Base-by-base conservation (phyloP, 2,113 vertebrate species). In the Uria lomvia region DNA sequence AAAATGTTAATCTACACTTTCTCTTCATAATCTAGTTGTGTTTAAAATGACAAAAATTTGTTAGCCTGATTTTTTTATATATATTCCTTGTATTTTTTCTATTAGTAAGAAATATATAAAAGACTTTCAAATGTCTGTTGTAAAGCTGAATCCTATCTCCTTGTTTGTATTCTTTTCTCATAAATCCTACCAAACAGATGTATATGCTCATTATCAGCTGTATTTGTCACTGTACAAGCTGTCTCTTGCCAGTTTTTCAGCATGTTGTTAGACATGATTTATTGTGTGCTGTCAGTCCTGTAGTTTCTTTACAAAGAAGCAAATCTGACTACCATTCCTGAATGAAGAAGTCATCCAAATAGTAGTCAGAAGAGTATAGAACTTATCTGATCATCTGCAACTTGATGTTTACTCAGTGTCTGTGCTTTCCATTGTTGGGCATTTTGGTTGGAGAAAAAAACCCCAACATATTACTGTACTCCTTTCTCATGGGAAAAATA, bases 211-310 rank as follows among this genome's bases (percentile, higher is more conserved):
- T 97, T 97, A 96, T 98, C 97, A 96, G 97, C 94, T 97, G 97
- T 97, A 98, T 98, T 98, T 98, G 96, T 98, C 97, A 98, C 95
- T 89, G 82, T 95, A 90, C 93, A 90, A 97, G 91, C 88, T 97
- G 96, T 94, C 95, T 98, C 92, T 96, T 94, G 97, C 94, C 97
- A 98, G 96, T 80, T 97, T 98, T 98, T 95, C 97, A 97, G 94
- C 90, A 89, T 96, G 97, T 95, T 95, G 97, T 96, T 98, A 97
- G 95, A 96, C 74, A 93, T 98, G 97, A 98, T 98, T 98, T 98
- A 98, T 98, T 97, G 94, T 97, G 88, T 86, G 85, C 95, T 98
- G 97, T 98, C 96, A 95, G 86, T 98, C 86, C 96, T 86, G 85
- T 30, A 90, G 71, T 94, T 98, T 97, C 93, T 83, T 96, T 95